These are phyloP conservation scores for Ctenoplectra terminalis DNA, from an alignment of 1,140 invertebrate species.

Conservation along the genomic window DNA sequence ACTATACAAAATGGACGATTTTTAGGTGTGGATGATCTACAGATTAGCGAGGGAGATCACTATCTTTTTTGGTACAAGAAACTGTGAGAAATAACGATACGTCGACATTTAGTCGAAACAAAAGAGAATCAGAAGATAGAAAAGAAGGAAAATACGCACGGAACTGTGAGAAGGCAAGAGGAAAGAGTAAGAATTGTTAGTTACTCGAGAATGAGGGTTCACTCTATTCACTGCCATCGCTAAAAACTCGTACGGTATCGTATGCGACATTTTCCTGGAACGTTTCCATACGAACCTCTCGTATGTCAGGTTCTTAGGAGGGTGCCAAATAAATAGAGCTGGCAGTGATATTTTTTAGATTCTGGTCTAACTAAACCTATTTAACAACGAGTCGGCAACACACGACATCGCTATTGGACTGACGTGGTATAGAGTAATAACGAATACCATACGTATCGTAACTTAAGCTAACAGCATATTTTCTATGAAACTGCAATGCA, in stretches of 20 bases:
- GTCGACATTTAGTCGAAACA: constrained; percentile 17
- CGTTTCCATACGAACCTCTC: neutral
- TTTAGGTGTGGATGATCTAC: constrained; percentile 91
- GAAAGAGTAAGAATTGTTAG: constrained; percentile 29
- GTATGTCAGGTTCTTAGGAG: constrained; percentile 28
- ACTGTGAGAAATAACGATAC: constrained; percentile 85
- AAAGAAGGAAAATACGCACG: neutral
- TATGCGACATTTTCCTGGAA: constrained; percentile 33
- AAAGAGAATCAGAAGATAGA: neutral
- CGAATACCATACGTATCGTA: constrained; percentile 42
- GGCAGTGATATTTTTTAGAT: constrained; percentile 58
- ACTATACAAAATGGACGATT: neutral
- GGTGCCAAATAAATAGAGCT: constrained; percentile 34
- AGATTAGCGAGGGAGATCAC: constrained; percentile 92
- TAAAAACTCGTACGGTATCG: constrained; percentile 33
- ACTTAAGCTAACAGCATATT: constrained; percentile 76
- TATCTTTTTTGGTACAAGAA: constrained; percentile 96
- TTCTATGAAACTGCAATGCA: constrained; percentile 82
- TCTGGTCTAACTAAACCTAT: constrained; percentile 41
- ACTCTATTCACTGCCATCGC: constrained; percentile 66
- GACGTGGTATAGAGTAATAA: neutral
- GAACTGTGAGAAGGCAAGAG: neutral
- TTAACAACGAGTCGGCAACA: neutral
- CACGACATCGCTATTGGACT: constrained; percentile 26
- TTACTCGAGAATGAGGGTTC: constrained; percentile 48